Evolutionary conservation across 2,797 vertebrate genomes (phyloP).

Genomic region (Limosa lapponica): DNA sequence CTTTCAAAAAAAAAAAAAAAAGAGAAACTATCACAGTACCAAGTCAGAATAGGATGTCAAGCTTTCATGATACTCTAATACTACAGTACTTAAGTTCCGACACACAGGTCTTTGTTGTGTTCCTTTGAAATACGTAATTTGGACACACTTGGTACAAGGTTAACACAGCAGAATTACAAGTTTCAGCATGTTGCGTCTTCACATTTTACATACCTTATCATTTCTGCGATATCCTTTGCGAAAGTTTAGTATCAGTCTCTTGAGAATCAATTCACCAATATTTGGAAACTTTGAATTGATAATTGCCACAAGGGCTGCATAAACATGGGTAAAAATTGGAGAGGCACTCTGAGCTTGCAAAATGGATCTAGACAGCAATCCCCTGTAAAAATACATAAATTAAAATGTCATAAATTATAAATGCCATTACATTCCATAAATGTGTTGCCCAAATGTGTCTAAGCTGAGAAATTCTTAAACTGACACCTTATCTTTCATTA

Average conservation of each 20-base stretch:
- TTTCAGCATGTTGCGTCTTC: not conserved
- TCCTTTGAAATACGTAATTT: not conserved
- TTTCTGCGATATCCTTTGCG: slow-evolving; percentile 97
- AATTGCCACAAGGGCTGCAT: slow-evolving; percentile 92
- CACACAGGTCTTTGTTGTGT: too few relatives aligned
- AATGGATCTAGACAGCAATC: slow-evolving; percentile 89
- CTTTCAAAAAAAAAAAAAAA: not conserved
- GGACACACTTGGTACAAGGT: not conserved
- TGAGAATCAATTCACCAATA: slow-evolving; percentile 96
- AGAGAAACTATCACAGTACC: not conserved
- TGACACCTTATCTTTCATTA: not conserved
- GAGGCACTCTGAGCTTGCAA: slow-evolving; percentile 95
- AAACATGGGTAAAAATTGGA: slow-evolving; percentile 97
- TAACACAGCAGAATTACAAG: not conserved
- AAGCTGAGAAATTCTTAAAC: not conserved
- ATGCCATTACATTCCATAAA: not conserved
- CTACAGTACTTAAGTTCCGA: accelerated
- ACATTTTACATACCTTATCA: slow-evolving; percentile 85
- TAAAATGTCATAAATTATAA: too few relatives aligned
- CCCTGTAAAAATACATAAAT: slow-evolving; percentile 74
- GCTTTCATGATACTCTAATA: not conserved
- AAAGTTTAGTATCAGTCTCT: slow-evolving; percentile 93
- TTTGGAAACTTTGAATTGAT: slow-evolving; percentile 99
- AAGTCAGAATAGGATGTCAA: not conserved
- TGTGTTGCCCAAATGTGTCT: not conserved